phyloP scores from a whole-genome alignment of 1,140 invertebrate genomes.

The Drosophila rhopaloa region DNA sequence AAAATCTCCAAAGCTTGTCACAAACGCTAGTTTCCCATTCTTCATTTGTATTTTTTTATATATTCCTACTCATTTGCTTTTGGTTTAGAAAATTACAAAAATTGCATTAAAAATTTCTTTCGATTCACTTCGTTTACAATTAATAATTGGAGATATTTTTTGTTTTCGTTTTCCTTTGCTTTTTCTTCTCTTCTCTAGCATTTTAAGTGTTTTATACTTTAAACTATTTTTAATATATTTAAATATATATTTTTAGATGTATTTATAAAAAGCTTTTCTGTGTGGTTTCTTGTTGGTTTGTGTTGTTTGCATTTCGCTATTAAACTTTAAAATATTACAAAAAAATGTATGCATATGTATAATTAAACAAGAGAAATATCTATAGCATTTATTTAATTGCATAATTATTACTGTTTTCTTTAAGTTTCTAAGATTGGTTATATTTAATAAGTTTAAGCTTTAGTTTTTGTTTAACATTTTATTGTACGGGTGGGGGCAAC shows the following conservation, averaged over 20 bases:
- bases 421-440: constrained; percentile 35
- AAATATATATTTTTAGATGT: constrained; percentile 46
- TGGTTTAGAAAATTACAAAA: constrained; percentile 59
- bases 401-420: constrained; percentile 15
- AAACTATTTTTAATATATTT: constrained; percentile 38
- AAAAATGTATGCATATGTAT: constrained; percentile 31
- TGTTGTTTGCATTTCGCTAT: constrained; percentile 52
- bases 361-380: constrained; percentile 22
- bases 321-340: constrained; percentile 51
- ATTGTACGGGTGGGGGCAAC: constrained; percentile 1
- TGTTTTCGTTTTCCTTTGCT: constrained; percentile 8
- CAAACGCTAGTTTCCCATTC: constrained; percentile 2
- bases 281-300: constrained; percentile 41
- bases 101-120: constrained; percentile 46
- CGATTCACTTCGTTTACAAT: constrained; percentile 38
- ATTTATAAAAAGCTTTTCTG: constrained; percentile 64
- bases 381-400: constrained; percentile 27
- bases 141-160: constrained; percentile 43
- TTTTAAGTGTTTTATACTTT: constrained; percentile 34
- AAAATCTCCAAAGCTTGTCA: constrained; percentile 13
- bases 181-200: constrained; percentile 17
- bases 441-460: constrained; percentile 27
- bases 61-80: constrained; percentile 29
- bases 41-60: constrained; percentile 21
- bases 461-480: constrained; percentile 19